Base-by-base conservation (phyloP, 2,113 vertebrate genomes). In the Epinephelus cyanopodus region DNA sequence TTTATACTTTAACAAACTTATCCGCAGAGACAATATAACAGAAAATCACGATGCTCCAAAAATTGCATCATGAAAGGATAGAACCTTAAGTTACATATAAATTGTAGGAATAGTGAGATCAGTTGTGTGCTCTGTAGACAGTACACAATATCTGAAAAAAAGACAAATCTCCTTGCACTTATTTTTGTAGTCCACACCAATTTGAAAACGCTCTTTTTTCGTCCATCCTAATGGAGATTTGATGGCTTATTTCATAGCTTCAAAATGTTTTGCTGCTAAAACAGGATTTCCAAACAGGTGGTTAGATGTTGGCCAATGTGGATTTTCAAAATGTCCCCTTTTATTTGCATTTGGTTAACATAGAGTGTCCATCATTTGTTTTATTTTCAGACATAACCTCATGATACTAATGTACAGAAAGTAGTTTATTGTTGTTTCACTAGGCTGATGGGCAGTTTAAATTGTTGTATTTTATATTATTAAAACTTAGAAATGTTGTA, bases 241-340 rank as follows among this genome's bases (percentile, higher is more conserved):
- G 77, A 87, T 54, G 64, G 76, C 84, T 95, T 92, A 83, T 96
- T 96, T 95, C 94, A 95, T 94, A 95, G 94, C 92, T 96, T 95
- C 93, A 94, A 94, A 95, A 94, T 81, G 77, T 93, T 93, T 94
- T 92, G 95, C 95, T 96, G 95, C 95, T 96, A 95, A 93, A 92
- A 94, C 82, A 87, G 90, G 90, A 94, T 90, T 93, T 93, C 88
- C 79, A 88, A 90, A 88, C 91, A 85, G 94, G 92, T 69, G 72
- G 86, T 78, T 19, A 69, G 88, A 91, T 81, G 53, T 47, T 18
- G 81, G 80, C 82, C 25, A 65, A 79, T 66, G 72, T 71, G 90
- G 86, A 93, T 93, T 83, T 86, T 92, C 73, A 82, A 76, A 89
- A 86, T 87, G 85, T 87, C 54, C 62, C 0, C 27, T 69, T 83